Percentiles rank a stretch among this genome's conserved stretches.
phyloP scores from a whole-genome alignment of 2,888 invertebrate genomes.

The Pristionchus mayeri region DNA sequence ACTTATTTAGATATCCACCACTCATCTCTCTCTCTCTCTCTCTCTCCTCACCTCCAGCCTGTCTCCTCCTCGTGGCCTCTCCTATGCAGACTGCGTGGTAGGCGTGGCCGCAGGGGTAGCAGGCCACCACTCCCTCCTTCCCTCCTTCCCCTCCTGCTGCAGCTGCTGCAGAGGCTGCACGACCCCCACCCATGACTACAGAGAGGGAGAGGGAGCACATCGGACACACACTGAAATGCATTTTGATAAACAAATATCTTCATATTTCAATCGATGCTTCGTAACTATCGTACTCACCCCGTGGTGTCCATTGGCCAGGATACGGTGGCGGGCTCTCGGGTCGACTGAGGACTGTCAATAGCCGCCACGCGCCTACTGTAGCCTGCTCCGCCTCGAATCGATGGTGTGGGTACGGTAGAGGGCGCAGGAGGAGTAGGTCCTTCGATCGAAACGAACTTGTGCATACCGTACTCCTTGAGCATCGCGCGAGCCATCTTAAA shows the following conservation, averaged over 20 bases:
- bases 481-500: slow-evolving; percentile 10
- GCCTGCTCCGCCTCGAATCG: not conserved
- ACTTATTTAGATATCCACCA: not conserved
- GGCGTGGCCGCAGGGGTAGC: slow-evolving; percentile 60
- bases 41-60: not conserved
- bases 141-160: slow-evolving; percentile 43
- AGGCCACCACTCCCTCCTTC: slow-evolving; percentile 26
- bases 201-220: slow-evolving; percentile 60
- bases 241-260: not conserved
- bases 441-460: slow-evolving; percentile 36
- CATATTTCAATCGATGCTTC: not conserved
- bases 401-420: slow-evolving; percentile 1
- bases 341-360: not conserved
- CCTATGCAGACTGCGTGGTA: slow-evolving; percentile 60
- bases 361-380: slow-evolving; percentile 33
- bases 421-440: not conserved
- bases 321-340: not conserved
- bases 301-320: slow-evolving; percentile 27
- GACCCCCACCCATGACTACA: slow-evolving; percentile 55
- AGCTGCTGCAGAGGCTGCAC: slow-evolving; percentile 51
- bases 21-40: too few relatives aligned
- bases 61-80: not conserved
- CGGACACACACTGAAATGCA: slow-evolving; percentile 58
- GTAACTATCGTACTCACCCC: slow-evolving; percentile 3
- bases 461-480: slow-evolving; percentile 7